Conservation (phyloP, 2,888 invertebrate genomes). For the Ischnura elegans region DNA sequence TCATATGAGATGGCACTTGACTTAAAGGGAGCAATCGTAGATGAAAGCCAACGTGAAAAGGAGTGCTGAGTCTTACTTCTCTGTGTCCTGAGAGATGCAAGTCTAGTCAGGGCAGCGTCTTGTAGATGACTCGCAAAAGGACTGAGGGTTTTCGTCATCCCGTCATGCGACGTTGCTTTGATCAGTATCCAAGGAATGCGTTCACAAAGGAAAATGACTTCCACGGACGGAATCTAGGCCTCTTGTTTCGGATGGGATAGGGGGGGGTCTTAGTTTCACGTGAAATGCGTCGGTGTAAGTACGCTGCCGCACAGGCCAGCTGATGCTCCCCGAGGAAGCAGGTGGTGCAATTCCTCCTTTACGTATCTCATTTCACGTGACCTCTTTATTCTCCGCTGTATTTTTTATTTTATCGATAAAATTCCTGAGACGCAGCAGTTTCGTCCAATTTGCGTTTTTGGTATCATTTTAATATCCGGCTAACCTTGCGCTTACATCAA, state of each 20-base stretch:
- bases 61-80: not conserved
- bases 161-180: not conserved
- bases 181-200: not conserved
- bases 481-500: too few relatives aligned
- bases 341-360: too few relatives aligned
- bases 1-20: not conserved
- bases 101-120: not conserved
- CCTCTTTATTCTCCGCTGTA: too few relatives aligned
- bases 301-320: not conserved
- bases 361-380: too few relatives aligned
- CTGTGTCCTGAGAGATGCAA: not conserved
- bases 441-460: too few relatives aligned
- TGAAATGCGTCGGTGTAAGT: not conserved
- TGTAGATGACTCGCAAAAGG: not conserved
- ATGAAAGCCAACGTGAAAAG: not conserved
- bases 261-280: not conserved
- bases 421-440: too few relatives aligned
- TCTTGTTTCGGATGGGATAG: not conserved
- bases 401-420: too few relatives aligned
- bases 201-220: not conserved
- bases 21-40: not conserved
- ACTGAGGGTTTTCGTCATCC: not conserved
- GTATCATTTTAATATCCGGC: too few relatives aligned
- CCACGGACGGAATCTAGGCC: not conserved
- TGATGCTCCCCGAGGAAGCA: not conserved